Percentiles rank a stretch among this genome's conserved stretches.
phyloP scores from a whole-genome alignment of 2,113 vertebrate species.

The Sterrhoptilus dennistouni region DNA sequence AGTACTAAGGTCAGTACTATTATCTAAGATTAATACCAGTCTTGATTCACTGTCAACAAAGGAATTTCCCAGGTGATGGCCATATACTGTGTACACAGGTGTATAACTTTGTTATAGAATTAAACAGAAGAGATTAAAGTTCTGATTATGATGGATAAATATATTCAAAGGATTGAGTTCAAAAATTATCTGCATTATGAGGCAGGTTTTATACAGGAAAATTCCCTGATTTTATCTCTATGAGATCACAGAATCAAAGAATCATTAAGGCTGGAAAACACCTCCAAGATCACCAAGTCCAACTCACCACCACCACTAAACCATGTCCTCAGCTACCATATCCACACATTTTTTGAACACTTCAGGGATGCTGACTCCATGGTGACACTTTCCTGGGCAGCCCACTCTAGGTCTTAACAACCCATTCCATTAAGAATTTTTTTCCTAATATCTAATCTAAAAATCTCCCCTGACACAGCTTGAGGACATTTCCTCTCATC shows the following conservation, averaged over 20 bases:
- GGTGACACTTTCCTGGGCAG: neutral
- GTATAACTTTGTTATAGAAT: neutral
- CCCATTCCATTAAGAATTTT: accelerated
- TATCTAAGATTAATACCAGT: neutral
- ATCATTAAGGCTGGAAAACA: neutral
- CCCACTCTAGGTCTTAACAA: neutral
- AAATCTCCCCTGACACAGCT: neutral
- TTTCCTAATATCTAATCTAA: neutral
- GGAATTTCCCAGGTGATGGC: neutral
- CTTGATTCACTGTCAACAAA: neutral
- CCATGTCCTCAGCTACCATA: neutral
- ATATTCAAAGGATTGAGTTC: neutral
- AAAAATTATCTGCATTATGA: neutral
- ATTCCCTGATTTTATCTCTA: neutral
- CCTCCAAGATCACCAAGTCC: neutral
- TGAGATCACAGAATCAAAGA: neutral
- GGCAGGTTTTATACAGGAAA: neutral
- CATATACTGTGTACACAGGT: neutral
- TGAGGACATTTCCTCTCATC: neutral
- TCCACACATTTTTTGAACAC: neutral
- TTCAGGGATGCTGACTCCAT: neutral
- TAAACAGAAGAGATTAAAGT: neutral
- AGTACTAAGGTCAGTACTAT: neutral
- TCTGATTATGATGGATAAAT: neutral
- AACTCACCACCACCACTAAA: neutral